phyloP scores from a whole-genome alignment of 2,888 invertebrate species.

The Liposcelis brunnea region DNA sequence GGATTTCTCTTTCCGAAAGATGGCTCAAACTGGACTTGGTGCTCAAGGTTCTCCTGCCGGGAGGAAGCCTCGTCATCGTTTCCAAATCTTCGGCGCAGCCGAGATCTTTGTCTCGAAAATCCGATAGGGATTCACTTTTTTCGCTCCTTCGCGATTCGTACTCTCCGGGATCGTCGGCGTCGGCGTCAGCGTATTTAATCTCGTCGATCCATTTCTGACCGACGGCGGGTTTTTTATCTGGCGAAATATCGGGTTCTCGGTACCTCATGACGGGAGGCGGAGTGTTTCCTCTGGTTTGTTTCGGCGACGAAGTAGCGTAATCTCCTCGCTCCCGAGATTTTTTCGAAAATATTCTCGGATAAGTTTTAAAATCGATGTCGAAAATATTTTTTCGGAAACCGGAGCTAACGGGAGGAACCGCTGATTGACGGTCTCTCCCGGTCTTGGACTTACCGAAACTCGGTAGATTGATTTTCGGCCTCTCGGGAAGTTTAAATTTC shows the following conservation, averaged over 20 bases:
- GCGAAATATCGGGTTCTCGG: slow-evolving; percentile 38
- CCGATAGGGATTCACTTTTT: slow-evolving; percentile 11
- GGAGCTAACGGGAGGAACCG: slow-evolving; percentile 33
- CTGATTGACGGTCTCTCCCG: slow-evolving; percentile 25
- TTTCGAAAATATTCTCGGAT: slow-evolving; percentile 45
- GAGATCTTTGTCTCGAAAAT: slow-evolving; percentile 12
- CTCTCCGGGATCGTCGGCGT: slow-evolving; percentile 15
- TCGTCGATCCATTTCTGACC: slow-evolving; percentile 32
- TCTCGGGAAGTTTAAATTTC: slow-evolving; percentile 36
- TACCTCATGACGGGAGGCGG: slow-evolving; percentile 21
- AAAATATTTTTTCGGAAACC: slow-evolving; percentile 41
- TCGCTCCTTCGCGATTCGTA: slow-evolving; percentile 10
- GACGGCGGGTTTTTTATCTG: slow-evolving; percentile 34
- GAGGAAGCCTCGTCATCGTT: slow-evolving; percentile 17
- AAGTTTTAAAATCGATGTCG: slow-evolving; percentile 57
- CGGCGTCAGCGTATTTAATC: slow-evolving; percentile 22
- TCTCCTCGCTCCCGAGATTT: slow-evolving; percentile 24
- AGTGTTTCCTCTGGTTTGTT: slow-evolving; percentile 33
- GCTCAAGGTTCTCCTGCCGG: slow-evolving; percentile 16
- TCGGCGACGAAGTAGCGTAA: slow-evolving; percentile 36
- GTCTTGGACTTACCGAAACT: slow-evolving; percentile 23
- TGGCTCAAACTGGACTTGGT: slow-evolving; percentile 5
- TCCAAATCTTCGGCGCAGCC: slow-evolving; percentile 12
- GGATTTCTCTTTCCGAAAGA: slow-evolving; percentile 31
- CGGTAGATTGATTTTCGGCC: slow-evolving; percentile 36